Evolutionary conservation across 1,140 invertebrate genomes (phyloP).

Genomic region (Bombus soroeensis): DNA sequence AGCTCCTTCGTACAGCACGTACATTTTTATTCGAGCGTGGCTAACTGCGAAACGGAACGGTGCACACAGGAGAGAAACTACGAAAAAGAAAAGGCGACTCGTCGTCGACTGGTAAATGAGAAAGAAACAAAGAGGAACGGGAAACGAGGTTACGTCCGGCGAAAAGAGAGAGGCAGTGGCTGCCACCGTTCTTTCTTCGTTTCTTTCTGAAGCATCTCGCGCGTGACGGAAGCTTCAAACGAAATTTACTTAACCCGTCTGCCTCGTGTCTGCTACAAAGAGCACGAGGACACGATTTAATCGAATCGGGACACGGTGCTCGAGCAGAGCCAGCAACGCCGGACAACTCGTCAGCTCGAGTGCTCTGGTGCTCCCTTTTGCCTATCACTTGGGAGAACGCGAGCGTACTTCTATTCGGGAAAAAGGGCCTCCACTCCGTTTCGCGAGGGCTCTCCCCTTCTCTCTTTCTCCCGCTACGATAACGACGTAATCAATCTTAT

Average conservation of each 20-base stretch:
- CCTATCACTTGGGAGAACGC: conserved; percentile 1
- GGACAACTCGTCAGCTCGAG: conserved; percentile 39
- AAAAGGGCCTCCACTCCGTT: conserved; percentile 21
- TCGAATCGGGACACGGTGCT: conserved; percentile 67
- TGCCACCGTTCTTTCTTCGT: conserved; percentile 16
- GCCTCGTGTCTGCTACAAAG: conserved; percentile 45
- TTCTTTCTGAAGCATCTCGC: conserved; percentile 62
- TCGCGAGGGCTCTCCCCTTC: conserved; percentile 28
- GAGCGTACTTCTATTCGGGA: conserved; percentile 45
- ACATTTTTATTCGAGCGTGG: conserved; percentile 53
- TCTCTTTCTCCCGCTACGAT: conserved; percentile 11
- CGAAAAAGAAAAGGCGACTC: neutral
- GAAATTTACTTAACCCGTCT: conserved; percentile 75
- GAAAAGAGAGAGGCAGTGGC: conserved; percentile 6
- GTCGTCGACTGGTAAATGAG: conserved; percentile 11
- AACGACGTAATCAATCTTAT: conserved; percentile 66
- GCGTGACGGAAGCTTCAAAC: conserved; percentile 59
- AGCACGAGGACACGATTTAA: conserved; percentile 74
- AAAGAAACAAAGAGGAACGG: neutral
- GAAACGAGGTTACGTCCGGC: neutral
- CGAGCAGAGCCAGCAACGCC: conserved; percentile 51
- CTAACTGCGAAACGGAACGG: conserved; percentile 37
- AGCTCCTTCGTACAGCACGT: conserved; percentile 25
- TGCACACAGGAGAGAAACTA: conserved; percentile 33
- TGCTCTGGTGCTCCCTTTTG: neutral